phyloP scores from a whole-genome alignment of 2,888 invertebrate genomes.

The Himalopsyche japonica region DNA sequence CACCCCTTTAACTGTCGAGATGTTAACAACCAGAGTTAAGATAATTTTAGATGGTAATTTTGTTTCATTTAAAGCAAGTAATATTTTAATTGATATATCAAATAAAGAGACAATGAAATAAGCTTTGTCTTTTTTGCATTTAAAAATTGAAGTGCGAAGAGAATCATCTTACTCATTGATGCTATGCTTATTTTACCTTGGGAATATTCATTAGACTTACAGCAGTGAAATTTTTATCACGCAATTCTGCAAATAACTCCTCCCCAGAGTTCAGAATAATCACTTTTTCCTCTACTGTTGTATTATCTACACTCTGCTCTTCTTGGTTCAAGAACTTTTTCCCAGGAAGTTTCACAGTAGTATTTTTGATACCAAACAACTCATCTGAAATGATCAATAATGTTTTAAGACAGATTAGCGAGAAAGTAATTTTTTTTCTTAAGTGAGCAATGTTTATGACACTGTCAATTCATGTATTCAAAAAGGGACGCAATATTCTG shows the following conservation, averaged over 20 bases:
- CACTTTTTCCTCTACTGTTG: slow-evolving; percentile 69
- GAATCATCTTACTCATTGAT: no score
- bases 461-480: no score
- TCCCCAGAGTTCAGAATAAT: slow-evolving; percentile 88
- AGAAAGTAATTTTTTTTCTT: no score
- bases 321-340: slow-evolving; percentile 77
- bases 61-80: no score
- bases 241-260: slow-evolving; percentile 83
- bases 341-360: slow-evolving; percentile 81
- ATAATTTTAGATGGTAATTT: no score
- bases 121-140: no score
- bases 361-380: slow-evolving; percentile 82
- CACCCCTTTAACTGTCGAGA: no score
- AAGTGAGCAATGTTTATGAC: no score
- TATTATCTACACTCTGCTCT: slow-evolving; percentile 61
- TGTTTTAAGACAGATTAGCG: background rate
- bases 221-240: slow-evolving; percentile 92
- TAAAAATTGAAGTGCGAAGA: no score
- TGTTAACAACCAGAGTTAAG: no score
- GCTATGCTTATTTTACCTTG: background rate
- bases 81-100: no score
- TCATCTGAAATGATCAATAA: slow-evolving; percentile 67
- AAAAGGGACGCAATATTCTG: background rate
- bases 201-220: slow-evolving; percentile 46
- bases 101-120: no score